Evolutionary conservation across 2,888 invertebrate species (phyloP), one percentile per base, ranked within the genome.

Genomic region (Archips crataeganus): DNA sequence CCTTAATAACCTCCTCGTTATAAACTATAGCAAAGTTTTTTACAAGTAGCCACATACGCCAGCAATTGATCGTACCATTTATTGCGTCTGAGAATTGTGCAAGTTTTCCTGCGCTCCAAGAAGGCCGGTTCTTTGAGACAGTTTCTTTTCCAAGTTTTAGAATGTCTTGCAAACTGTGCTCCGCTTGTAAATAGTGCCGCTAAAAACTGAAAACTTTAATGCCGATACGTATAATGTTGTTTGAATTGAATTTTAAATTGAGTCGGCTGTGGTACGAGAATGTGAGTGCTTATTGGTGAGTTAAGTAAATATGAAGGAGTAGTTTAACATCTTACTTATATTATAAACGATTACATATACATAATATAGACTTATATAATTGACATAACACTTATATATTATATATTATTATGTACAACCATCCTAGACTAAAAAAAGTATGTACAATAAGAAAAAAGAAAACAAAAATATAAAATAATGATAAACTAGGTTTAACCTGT

Each of bases 121-220:
- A 84, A 86, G 87, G 85, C 83, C 79, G 84, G 76, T 80, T 80
- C 82, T 83, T 79, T 78, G 84, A 86, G 87, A 90, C 89, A 87
- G 86, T 89, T 74, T 90, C 88, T 90, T 88, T 88, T 89, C 88
- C 87, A 90, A 92, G 89, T 92, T 92, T 90, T 88, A 87, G 90
- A 91, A 88, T 83, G 87, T 81, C 84, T 82, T 80, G 79, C 82
- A 84, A 82, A 86, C 78, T 79, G 79, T 82, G 79, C 80, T 79
- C 79, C 78, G 76, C 77, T 75, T 77, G 77, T 70, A 73, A 75
- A 77, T 75, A 75, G 75, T 71, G 71, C 67, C 68, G 68, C 67
- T 71, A 71, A 74, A 74, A 74, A 74, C 74, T 70, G 70, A 74
- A 70, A 74, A 74, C 64, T 74, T 74, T 70, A 74, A 74, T 74